A percentile compares a stretch with the other conserved stretches of the same genome.
These are phyloP conservation scores for Ceratina calcarata DNA, from an alignment of 1,140 invertebrate species.

Conservation along the genomic window DNA sequence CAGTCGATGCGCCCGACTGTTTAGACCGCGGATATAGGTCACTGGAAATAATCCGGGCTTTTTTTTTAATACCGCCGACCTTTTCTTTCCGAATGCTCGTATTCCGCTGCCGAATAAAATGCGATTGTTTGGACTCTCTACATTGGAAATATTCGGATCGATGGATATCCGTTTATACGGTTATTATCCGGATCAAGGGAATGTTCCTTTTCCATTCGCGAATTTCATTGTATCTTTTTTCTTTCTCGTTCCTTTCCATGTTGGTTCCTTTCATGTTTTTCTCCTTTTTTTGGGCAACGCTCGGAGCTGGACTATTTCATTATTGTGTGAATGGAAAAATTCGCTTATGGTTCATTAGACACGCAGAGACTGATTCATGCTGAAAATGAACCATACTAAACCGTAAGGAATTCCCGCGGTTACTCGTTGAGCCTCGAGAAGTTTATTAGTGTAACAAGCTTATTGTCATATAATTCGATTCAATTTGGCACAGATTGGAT, in stretches of 20 bases:
- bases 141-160: conserved; percentile 30
- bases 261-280: background rate
- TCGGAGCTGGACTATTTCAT: background rate
- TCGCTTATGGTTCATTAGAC: conserved; percentile 11
- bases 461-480: too few relatives aligned
- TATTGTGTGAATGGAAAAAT: conserved; percentile 4
- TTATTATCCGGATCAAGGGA: conserved; percentile 20
- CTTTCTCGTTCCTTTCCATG: background rate
- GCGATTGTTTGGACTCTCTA: conserved; percentile 27
- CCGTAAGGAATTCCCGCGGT: background rate
- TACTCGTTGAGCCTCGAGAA: too few relatives aligned
- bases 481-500: too few relatives aligned
- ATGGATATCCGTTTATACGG: conserved; percentile 36
- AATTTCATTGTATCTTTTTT: too few relatives aligned
- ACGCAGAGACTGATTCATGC: background rate
- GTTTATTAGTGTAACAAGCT: too few relatives aligned
- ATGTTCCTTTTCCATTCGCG: background rate
- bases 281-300: background rate
- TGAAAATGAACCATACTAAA: too few relatives aligned
- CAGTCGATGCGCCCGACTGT: conserved; percentile 4
- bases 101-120: conserved; percentile 20
- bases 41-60: conserved; percentile 38
- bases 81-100: conserved; percentile 17
- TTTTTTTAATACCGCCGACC: conserved; percentile 31
- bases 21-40: conserved; percentile 27